Evolutionary conservation across 2,888 invertebrate species (phyloP), one percentile per base, ranked within the genome.

Genomic region (Anthophora plumipes): DNA sequence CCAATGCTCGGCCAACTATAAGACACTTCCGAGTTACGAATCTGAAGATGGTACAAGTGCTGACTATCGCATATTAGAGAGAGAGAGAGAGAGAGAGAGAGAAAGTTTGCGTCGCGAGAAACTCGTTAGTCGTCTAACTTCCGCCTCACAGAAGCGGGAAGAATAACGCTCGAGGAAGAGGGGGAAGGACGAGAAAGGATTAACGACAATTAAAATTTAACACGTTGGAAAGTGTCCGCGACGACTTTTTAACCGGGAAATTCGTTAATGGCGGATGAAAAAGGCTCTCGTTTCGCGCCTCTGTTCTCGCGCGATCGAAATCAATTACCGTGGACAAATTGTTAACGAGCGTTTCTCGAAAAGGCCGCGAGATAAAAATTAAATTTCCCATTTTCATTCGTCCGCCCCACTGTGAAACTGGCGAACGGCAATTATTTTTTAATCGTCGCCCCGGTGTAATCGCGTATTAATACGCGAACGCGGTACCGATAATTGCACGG

Each of bases 61-160:
- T 72, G 78, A 75, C 81, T 72, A 85, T 68, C 72, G 72, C 46
- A 55, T 78, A 73, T 84, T 85, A 79, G 64, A 55, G 73, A 43
- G 57, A 59, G 31, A 31, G 4, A 31, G 2, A n/a, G n/a, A n/a
- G n/a, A n/a, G n/a, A 79, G 64, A 55, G 73, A 43, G 57, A 59
- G 31, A 31, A 31, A 31, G 2, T 31, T 66, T 50, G 50, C 57
- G 76, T 76, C 41, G 46, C 48, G 39, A 50, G 72, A 72, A 75
- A 70, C 61, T 85, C 75, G 60, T 85, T 85, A 85, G 39, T 59
- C 82, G 46, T 7, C 43, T 12, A 39, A 50, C 12, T 41, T 43
- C 12, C 17, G 3, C 37, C 5, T n/a, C n/a, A n/a, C 17, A 12
- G 5, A 20, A 22, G 11, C 25, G 43, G 39, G 63, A 55, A 61